phyloP scores from a whole-genome alignment of 1,140 invertebrate genomes.

The Cotesia vestalis region DNA sequence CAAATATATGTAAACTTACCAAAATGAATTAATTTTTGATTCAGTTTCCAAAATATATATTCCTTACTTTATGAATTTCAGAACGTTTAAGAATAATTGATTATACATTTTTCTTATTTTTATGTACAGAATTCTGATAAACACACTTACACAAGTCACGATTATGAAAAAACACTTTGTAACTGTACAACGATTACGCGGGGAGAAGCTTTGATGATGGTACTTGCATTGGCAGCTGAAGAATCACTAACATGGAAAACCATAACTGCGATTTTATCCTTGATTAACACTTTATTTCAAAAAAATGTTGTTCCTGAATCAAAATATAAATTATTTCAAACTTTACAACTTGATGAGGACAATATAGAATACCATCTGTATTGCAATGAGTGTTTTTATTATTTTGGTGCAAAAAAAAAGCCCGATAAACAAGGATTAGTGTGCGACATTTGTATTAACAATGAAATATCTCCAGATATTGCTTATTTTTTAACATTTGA shows the following conservation, averaged over 20 bases:
- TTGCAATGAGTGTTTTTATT: neutral
- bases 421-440: neutral
- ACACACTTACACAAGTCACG: too few relatives aligned
- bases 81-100: too few relatives aligned
- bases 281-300: conserved; percentile 1
- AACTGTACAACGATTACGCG: neutral
- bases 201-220: neutral
- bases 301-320: neutral
- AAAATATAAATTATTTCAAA: neutral
- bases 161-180: neutral
- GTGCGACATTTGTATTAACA: neutral
- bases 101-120: too few relatives aligned
- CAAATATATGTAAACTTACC: too few relatives aligned
- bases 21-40: too few relatives aligned
- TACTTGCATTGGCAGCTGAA: neutral
- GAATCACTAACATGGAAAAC: conserved; percentile 2
- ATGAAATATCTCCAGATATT: neutral
- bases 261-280: neutral
- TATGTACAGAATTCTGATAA: too few relatives aligned
- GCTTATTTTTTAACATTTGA: neutral
- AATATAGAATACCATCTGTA: neutral
- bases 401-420: conserved; percentile 1
- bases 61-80: too few relatives aligned
- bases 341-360: neutral
- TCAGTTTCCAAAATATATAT: too few relatives aligned